These are phyloP conservation scores for Phaethon lepturus DNA, from an alignment of 2,113 vertebrate genomes.

Conservation along the genomic window DNA sequence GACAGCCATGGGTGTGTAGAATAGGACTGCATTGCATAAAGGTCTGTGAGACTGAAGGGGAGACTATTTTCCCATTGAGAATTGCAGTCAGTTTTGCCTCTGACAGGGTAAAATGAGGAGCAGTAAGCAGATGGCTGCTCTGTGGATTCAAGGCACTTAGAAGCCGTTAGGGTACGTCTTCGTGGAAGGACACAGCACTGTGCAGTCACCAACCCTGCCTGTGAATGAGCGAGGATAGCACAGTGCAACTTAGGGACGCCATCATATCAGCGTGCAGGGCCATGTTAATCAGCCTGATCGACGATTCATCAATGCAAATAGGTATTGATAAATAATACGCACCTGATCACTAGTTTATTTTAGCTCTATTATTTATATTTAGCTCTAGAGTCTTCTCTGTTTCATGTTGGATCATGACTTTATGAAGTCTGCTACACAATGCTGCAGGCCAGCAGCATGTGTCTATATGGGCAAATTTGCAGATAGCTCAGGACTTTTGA, in stretches of 20 bases:
- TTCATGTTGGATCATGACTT: neutral
- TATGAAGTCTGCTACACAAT: neutral
- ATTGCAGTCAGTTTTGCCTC: neutral
- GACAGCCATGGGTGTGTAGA: neutral
- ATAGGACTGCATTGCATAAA: neutral
- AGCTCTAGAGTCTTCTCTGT: neutral
- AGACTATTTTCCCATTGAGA: neutral
- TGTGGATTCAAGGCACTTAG: neutral
- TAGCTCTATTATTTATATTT: neutral
- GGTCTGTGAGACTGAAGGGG: neutral
- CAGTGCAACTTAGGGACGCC: neutral
- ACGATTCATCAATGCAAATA: neutral
- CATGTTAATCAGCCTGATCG: accelerated
- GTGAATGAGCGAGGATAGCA: neutral
- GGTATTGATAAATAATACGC: neutral
- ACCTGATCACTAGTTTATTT: neutral
- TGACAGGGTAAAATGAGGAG: neutral
- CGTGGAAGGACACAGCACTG: neutral
- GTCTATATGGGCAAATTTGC: neutral
- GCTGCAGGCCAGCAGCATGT: neutral
- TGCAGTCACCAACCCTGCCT: neutral
- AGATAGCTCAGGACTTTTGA: neutral
- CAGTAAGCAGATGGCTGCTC: neutral
- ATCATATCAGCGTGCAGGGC: neutral
- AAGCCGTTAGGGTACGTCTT: neutral